Evolutionary conservation across 2,888 invertebrate species (phyloP).

Genomic region (Chymomyza fuscimana): DNA sequence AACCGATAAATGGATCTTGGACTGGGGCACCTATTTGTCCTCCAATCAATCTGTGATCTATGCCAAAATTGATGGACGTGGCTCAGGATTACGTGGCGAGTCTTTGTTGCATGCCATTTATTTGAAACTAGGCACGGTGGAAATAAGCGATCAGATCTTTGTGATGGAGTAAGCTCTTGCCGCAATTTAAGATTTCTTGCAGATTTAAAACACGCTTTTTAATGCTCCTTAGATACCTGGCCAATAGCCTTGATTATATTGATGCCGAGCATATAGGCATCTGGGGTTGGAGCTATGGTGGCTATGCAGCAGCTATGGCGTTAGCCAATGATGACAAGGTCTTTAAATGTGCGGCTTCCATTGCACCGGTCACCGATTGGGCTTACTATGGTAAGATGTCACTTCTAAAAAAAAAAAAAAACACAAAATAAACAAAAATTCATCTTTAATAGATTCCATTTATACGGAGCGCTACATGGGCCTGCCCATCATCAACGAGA

Average conservation of each 20-base stretch:
- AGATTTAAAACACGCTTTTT: slow-evolving; percentile 37
- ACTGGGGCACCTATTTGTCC: slow-evolving; percentile 93
- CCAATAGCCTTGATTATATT: slow-evolving; percentile 85
- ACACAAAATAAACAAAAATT: no score
- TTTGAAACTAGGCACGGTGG: slow-evolving; percentile 91
- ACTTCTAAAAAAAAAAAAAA: neutral
- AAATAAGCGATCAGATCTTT: slow-evolving; percentile 94
- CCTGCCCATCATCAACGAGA: slow-evolving; percentile 86
- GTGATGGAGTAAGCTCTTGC: slow-evolving; percentile 82
- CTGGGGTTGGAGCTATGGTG: slow-evolving; percentile 99
- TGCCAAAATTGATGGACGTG: slow-evolving; percentile 94
- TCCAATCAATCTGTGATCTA: slow-evolving; percentile 92
- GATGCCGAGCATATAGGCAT: slow-evolving; percentile 92
- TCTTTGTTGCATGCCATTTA: slow-evolving; percentile 90
- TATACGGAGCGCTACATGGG: slow-evolving; percentile 99
- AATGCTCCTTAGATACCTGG: slow-evolving; percentile 79
- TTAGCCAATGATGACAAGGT: slow-evolving; percentile 88
- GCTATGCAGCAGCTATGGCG: slow-evolving; percentile 93
- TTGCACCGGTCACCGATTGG: slow-evolving; percentile 99
- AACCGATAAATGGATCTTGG: slow-evolving; percentile 87
- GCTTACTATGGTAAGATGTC: slow-evolving; percentile 89
- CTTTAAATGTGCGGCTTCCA: slow-evolving; percentile 96
- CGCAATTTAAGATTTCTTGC: neutral
- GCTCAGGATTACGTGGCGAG: slow-evolving; percentile 92
- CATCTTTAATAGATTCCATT: slow-evolving; percentile 87